Evolutionary conservation across 2,888 invertebrate species (phyloP).

Genomic region (Sesamia inferens): DNA sequence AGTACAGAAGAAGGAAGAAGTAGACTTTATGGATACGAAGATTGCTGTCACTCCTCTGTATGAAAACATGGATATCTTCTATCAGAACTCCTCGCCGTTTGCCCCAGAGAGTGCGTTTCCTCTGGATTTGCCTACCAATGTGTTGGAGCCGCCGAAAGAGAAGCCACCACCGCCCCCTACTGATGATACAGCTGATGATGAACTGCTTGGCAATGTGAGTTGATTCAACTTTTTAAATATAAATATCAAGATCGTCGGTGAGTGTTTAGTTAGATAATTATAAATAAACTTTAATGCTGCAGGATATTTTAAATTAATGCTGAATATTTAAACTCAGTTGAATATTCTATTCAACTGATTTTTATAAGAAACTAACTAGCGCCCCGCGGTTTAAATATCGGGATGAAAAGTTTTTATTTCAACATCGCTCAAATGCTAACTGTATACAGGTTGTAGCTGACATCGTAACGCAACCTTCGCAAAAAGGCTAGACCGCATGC

Average conservation of each 20-base stretch:
- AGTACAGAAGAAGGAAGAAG: constrained; percentile 65
- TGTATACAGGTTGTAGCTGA: too few relatives aligned
- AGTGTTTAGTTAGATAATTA: neutral
- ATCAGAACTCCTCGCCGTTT: constrained; percentile 77
- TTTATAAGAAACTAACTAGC: too few relatives aligned
- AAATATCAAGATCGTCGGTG: neutral
- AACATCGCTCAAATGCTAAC: too few relatives aligned
- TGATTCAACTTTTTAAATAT: neutral
- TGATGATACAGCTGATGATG: constrained; percentile 85
- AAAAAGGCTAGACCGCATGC: too few relatives aligned
- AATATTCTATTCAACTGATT: too few relatives aligned
- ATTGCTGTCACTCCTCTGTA: constrained; percentile 89
- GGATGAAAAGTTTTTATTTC: too few relatives aligned
- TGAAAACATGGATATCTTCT: constrained; percentile 91
- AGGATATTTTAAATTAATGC: too few relatives aligned
- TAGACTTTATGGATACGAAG: constrained; percentile 76
- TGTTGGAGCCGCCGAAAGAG: constrained; percentile 94
- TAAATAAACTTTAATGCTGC: neutral
- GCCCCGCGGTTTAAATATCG: too few relatives aligned
- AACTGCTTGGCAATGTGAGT: constrained; percentile 87
- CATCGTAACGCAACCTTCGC: too few relatives aligned
- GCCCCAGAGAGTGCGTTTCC: constrained; percentile 81
- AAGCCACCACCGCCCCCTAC: constrained; percentile 96
- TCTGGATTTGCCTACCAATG: constrained; percentile 90
- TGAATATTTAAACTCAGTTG: too few relatives aligned